A percentile compares a stretch with the other conserved stretches of the same genome.
phyloP scores from a whole-genome alignment of 92 coral and sea anemone species.

The Palythoa caribaeorum region DNA sequence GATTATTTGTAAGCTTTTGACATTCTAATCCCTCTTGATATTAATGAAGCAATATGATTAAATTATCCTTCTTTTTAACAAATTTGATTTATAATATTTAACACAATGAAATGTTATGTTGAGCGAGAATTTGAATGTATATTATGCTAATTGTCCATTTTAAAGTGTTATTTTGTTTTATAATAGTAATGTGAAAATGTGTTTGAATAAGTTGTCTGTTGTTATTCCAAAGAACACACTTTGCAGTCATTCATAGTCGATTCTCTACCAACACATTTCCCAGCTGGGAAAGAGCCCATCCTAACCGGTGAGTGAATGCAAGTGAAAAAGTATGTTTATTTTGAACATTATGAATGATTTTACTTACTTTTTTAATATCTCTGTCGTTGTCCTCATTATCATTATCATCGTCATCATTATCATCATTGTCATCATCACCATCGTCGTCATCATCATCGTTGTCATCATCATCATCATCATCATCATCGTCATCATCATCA shows the following conservation, averaged over 20 bases:
- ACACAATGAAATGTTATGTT: neutral
- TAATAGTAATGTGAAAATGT: neutral
- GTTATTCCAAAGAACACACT: slow-evolving; percentile 76
- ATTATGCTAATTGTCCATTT: neutral
- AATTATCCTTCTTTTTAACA: neutral
- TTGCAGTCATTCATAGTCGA: slow-evolving; percentile 93
- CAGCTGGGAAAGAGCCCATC: slow-evolving; percentile 99
- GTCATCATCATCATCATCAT: too few species aligned
- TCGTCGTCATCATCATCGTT: too few species aligned
- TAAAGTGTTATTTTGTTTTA: neutral
- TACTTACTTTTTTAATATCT: too few species aligned
- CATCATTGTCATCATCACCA: too few species aligned
- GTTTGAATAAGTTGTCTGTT: neutral
- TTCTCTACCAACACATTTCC: slow-evolving; percentile 99
- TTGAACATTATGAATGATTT: too few species aligned
- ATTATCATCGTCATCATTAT: too few species aligned
- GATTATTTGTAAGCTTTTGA: slow-evolving; percentile 73
- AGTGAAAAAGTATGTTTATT: too few species aligned
- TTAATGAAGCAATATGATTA: neutral
- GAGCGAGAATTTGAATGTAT: neutral
- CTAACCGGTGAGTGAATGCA: slow-evolving; percentile 76
- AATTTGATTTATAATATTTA: neutral
- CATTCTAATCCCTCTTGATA: neutral
- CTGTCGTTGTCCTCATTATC: too few species aligned
- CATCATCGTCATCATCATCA: too few species aligned